Evolutionary conservation across 2,113 vertebrate genomes (phyloP).

Genomic region (Pterocles gutturalis): DNA sequence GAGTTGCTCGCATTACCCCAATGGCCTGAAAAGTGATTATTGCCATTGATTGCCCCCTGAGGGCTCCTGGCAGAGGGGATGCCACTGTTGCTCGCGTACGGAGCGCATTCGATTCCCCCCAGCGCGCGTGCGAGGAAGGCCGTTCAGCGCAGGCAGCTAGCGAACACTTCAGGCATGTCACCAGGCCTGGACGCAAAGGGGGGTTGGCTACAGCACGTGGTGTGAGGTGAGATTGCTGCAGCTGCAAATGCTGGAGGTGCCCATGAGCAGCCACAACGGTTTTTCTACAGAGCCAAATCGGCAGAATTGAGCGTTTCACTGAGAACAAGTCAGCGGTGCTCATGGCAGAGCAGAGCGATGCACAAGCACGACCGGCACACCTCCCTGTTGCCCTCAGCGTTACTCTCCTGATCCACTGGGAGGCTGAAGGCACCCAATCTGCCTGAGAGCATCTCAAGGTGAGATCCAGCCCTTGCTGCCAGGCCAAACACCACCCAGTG

Average conservation of each 20-base stretch:
- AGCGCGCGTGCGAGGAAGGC: neutral
- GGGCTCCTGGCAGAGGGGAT: neutral
- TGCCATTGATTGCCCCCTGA: neutral
- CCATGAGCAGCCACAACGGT: neutral
- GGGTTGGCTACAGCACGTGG: fast-evolving
- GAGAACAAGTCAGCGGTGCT: neutral
- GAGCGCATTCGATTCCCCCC: neutral
- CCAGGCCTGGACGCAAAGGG: fast-evolving
- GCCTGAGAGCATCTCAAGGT: neutral
- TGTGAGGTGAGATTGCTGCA: fast-evolving
- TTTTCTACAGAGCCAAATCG: neutral
- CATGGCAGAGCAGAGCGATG: neutral
- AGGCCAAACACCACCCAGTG: neutral
- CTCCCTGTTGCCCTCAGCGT: neutral
- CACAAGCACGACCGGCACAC: neutral
- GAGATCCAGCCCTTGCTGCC: neutral
- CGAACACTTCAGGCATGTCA: neutral
- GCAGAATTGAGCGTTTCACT: fast-evolving
- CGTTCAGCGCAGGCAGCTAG: neutral
- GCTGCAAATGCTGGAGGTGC: neutral
- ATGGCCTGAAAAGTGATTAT: neutral
- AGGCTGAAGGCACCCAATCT: neutral
- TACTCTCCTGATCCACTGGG: neutral
- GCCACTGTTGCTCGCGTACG: neutral
- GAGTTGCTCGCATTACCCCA: neutral